These are phyloP conservation scores for Eupeodes luniger DNA, from an alignment of 2,888 invertebrate species.

Conservation along the genomic window DNA sequence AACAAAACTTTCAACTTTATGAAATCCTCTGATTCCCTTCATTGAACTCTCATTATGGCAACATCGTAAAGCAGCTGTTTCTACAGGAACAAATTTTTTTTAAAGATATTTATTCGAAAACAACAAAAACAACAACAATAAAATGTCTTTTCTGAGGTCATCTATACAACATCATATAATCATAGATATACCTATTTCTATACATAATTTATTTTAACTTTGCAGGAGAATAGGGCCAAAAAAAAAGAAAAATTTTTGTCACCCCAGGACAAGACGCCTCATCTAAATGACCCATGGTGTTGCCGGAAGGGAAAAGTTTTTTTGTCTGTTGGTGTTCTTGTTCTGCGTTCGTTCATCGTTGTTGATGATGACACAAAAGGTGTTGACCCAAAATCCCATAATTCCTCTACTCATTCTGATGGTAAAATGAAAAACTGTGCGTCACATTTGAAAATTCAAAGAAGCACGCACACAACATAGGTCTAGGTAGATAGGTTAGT, in stretches of 20 bases:
- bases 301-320: conserved; percentile 41
- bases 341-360: conserved; percentile 57
- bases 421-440: conserved; percentile 67
- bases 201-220: conserved; percentile 35
- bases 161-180: not conserved
- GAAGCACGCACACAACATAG: conserved; percentile 32
- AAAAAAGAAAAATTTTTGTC: conserved; percentile 11
- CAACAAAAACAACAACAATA: conserved; percentile 30
- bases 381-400: conserved; percentile 74
- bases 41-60: conserved; percentile 72
- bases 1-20: conserved; percentile 47
- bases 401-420: conserved; percentile 54
- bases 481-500: no score
- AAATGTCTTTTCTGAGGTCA: conserved; percentile 31
- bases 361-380: conserved; percentile 75
- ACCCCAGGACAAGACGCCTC: conserved; percentile 29
- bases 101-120: conserved; percentile 1
- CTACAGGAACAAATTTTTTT: conserved; percentile 26
- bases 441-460: conserved; percentile 72
- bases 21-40: conserved; percentile 56
- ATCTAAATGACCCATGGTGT: conserved; percentile 58
- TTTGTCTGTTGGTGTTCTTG: conserved; percentile 34
- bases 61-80: conserved; percentile 55
- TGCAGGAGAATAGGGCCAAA: not conserved
- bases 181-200: not conserved